Base-by-base conservation (phyloP, 2,888 invertebrate species). In the Ametastegia equiseti region DNA sequence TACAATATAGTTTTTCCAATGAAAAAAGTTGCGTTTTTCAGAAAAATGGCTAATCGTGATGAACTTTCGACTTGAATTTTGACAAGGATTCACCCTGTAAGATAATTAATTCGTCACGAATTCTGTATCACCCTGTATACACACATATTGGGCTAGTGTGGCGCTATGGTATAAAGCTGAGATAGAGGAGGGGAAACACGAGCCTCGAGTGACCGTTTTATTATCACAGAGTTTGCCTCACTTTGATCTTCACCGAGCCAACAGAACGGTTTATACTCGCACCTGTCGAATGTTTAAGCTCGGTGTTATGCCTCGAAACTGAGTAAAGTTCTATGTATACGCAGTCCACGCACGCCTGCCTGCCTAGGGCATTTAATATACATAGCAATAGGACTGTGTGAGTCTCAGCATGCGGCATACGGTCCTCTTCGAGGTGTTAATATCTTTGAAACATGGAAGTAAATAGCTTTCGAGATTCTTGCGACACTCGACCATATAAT, bases 151-250 rank as follows among this genome's bases (percentile, higher is more conserved):
- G 65, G 19, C n/a, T 9, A 67, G 36, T 39, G 39, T 23, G 65
- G 39, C 36, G 65, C 36, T 67, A 23, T 27, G 45, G 36, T 15
- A 71, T 45, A 27, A 9, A 71, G 47, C n/a, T n/a, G n/a, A n/a
- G n/a, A n/a, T n/a, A 71, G 69, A 27, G 69, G 19, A 27, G 45
- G 69, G 36, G 69, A 27, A 71, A 36, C 15, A 45, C 45, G 45
- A 45, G 69, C 13, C 30, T 50, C 75, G 75, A 75, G 75, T 75
- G 75, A 50, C 75, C 54, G 75, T 75, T 75, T 75, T 75, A 75
- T 75, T 75, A 75, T 75, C 75, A 75, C 54, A 50, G 54, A 75
- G 23, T 36, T 75, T 54, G 47, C 19, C 50, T 33, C 19, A 15
- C 75, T 75, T 75, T 75, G 33, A 75, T 75, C 50, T 54, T 2